Evolutionary conservation across 2,113 vertebrate genomes (phyloP).

Genomic region (Coturnix japonica): DNA sequence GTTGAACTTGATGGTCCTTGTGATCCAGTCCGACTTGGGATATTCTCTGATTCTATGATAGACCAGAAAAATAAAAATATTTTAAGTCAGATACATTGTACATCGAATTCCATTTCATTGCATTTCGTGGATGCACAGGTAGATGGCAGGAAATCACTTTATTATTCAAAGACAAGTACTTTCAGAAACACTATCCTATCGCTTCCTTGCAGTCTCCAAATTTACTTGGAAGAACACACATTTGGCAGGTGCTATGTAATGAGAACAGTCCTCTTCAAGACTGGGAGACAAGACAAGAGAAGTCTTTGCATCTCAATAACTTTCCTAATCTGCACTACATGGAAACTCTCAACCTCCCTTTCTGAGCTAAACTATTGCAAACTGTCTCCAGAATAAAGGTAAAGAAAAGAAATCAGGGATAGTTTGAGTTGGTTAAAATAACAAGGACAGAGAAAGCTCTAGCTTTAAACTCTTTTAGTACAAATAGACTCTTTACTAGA

Average conservation of each 20-base stretch:
- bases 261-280: neutral
- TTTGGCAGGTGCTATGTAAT: neutral
- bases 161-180: neutral
- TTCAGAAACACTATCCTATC: neutral
- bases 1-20: neutral
- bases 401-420: neutral
- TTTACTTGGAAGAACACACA: neutral
- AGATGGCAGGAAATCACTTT: neutral
- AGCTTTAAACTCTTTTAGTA: neutral
- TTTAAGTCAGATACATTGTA: neutral
- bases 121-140: neutral
- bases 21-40: neutral
- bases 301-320: neutral
- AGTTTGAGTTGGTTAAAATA: neutral
- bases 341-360: neutral
- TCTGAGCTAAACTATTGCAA: neutral
- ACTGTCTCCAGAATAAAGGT: neutral
- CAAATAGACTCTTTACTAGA: neutral
- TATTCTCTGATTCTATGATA: neutral
- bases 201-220: neutral
- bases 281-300: neutral
- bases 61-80: neutral
- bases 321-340: neutral
- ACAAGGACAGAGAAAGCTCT: neutral
- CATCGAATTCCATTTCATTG: neutral